These are phyloP conservation scores for Gasterosteus nipponicus DNA, from an alignment of 2,113 vertebrate species.

Conservation along the genomic window DNA sequence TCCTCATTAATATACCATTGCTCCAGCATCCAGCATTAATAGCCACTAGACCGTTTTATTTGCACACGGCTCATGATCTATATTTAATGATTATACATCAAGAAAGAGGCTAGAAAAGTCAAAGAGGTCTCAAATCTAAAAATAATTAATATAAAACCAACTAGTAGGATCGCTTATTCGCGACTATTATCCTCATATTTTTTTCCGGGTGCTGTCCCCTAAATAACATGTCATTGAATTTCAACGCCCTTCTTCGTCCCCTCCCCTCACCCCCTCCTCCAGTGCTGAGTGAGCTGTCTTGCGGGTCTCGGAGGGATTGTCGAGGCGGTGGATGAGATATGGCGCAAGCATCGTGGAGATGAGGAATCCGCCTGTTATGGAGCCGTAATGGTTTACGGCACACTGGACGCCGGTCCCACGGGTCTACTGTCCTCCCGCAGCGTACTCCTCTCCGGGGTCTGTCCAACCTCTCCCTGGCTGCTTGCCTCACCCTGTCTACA, in stretches of 20 bases:
- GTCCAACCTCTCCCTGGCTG: constrained; percentile 39
- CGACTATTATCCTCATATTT: not conserved
- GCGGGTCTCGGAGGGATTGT: constrained; percentile 64
- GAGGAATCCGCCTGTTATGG: constrained; percentile 69
- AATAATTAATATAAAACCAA: not conserved
- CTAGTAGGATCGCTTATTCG: not conserved
- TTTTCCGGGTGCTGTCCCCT: not conserved
- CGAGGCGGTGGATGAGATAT: constrained; percentile 58
- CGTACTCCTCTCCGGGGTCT: constrained; percentile 23
- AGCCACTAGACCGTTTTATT: not conserved
- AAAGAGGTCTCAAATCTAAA: not conserved
- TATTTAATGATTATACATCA: constrained; percentile 40
- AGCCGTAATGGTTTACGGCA: constrained; percentile 72
- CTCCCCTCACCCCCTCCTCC: constrained; percentile 55
- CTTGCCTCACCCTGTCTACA: not conserved
- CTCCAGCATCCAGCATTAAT: constrained; percentile 43
- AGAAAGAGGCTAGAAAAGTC: constrained; percentile 8
- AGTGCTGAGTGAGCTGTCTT: constrained; percentile 46
- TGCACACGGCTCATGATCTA: constrained; percentile 35
- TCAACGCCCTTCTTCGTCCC: not conserved
- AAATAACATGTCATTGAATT: constrained; percentile 11
- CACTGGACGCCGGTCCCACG: constrained; percentile 62
- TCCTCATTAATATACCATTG: constrained; percentile 68
- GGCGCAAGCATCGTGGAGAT: constrained; percentile 58
- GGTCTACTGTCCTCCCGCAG: constrained; percentile 54